These are phyloP conservation scores for Tupiocoris notatus DNA, from an alignment of 2,888 invertebrate species.

Conservation along the genomic window DNA sequence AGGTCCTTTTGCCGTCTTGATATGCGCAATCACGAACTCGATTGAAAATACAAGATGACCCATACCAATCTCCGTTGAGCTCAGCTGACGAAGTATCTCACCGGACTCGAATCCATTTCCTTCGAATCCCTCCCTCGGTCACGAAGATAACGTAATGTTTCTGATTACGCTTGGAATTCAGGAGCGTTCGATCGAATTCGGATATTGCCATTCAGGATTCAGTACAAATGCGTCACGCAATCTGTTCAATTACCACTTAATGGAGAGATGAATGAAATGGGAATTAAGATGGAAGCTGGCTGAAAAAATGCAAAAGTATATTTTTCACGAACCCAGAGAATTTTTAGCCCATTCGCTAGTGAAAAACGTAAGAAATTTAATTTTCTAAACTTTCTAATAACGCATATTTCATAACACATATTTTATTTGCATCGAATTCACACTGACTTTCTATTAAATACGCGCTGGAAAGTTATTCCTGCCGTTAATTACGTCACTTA, in stretches of 20 bases:
- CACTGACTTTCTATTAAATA: too few relatives aligned
- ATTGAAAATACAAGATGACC: background rate
- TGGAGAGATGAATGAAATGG: background rate
- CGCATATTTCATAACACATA: too few relatives aligned
- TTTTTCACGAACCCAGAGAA: too few relatives aligned
- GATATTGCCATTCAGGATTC: background rate
- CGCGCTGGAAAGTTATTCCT: too few relatives aligned
- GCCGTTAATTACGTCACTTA: too few relatives aligned
- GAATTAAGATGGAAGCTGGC: too few relatives aligned
- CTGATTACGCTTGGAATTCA: background rate
- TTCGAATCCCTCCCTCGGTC: background rate
- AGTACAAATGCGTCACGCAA: background rate
- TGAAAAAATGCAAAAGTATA: too few relatives aligned
- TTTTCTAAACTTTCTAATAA: too few relatives aligned
- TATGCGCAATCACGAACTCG: background rate
- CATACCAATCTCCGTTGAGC: background rate
- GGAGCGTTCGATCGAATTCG: background rate
- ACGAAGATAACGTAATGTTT: background rate
- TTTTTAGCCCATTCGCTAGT: too few relatives aligned
- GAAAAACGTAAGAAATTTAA: too few relatives aligned
- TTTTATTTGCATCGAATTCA: too few relatives aligned
- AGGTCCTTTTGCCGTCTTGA: background rate
- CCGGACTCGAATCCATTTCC: background rate
- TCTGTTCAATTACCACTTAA: background rate
- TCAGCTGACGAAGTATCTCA: background rate